Evolutionary conservation across 2,888 invertebrate genomes (phyloP).

Genomic region (Eudasyphora cyanicolor): DNA sequence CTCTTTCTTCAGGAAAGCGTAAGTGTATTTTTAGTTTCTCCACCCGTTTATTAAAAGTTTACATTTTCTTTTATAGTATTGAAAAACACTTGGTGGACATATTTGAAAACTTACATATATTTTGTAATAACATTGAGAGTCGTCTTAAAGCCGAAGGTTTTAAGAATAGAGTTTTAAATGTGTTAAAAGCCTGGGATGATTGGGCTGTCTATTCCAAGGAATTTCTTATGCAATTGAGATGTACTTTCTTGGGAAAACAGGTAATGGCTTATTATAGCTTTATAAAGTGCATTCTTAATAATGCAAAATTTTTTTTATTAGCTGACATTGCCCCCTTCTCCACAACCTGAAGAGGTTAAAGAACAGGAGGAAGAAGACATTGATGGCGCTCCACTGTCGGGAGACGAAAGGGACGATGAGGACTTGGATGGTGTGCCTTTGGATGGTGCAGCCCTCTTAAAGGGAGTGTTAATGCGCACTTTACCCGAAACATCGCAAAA

Average conservation of each 20-base stretch:
- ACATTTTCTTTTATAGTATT: conserved; percentile 88
- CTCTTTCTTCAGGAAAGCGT: conserved; percentile 94
- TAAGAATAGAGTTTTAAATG: conserved; percentile 92
- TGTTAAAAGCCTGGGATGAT: conserved; percentile 98
- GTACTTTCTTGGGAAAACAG: conserved; percentile 91
- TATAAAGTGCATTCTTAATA: background rate
- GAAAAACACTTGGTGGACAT: conserved; percentile 90
- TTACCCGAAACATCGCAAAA: conserved; percentile 78
- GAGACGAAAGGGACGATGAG: conserved; percentile 83
- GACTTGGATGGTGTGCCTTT: conserved; percentile 88
- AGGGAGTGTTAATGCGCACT: conserved; percentile 83
- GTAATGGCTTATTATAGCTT: conserved; percentile 33
- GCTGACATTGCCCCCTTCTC: conserved; percentile 56
- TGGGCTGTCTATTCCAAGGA: conserved; percentile 97
- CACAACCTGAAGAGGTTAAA: conserved; percentile 70
- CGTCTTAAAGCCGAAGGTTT: conserved; percentile 97
- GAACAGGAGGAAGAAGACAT: conserved; percentile 77
- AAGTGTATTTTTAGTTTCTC: conserved; percentile 75
- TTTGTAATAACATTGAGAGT: conserved; percentile 88
- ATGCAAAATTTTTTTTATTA: background rate
- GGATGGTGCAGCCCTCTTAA: conserved; percentile 90
- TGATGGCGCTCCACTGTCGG: conserved; percentile 81
- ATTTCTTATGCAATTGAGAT: conserved; percentile 92
- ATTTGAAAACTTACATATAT: conserved; percentile 87
- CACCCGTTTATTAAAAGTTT: no score